phyloP scores from a whole-genome alignment of 2,113 vertebrate genomes.

The Sander lucioperca region DNA sequence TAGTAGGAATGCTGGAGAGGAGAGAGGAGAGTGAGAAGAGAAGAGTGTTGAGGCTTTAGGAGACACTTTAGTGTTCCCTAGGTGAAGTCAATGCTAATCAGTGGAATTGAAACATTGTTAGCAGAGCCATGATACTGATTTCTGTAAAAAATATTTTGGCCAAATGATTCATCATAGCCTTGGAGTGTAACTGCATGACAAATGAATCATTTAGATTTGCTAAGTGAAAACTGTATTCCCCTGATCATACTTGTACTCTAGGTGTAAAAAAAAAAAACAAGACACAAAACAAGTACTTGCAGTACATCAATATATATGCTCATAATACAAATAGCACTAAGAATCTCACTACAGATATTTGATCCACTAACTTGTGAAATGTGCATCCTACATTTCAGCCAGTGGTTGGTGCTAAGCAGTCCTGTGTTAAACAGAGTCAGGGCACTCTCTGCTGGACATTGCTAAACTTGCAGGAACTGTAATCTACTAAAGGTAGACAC shows the following conservation, averaged over 20 bases:
- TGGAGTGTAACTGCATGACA: conserved; percentile 24
- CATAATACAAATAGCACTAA: not conserved
- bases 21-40: not conserved
- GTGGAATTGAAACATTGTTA: conserved; percentile 14
- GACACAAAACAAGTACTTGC: conserved; percentile 23
- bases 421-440: conserved; percentile 52
- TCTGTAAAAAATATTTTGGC: conserved; percentile 36
- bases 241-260: conserved; percentile 16
- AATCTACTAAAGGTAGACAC: not conserved
- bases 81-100: conserved; percentile 15
- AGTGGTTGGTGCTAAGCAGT: conserved; percentile 16
- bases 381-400: not conserved
- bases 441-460: conserved; percentile 72
- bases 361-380: conserved; percentile 10
- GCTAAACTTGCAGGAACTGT: conserved; percentile 52
- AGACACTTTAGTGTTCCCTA: not conserved
- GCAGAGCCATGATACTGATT: conserved; percentile 30
- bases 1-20: conserved; percentile 9
- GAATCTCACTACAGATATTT: not conserved
- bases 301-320: conserved; percentile 15
- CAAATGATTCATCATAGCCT: conserved; percentile 37
- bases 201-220: conserved; percentile 48
- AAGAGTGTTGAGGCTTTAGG: not conserved
- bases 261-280: conserved; percentile 23
- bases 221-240: conserved; percentile 36